Conservation (phyloP, 1,140 invertebrate species). For the Sminthurinus signatus region DNA sequence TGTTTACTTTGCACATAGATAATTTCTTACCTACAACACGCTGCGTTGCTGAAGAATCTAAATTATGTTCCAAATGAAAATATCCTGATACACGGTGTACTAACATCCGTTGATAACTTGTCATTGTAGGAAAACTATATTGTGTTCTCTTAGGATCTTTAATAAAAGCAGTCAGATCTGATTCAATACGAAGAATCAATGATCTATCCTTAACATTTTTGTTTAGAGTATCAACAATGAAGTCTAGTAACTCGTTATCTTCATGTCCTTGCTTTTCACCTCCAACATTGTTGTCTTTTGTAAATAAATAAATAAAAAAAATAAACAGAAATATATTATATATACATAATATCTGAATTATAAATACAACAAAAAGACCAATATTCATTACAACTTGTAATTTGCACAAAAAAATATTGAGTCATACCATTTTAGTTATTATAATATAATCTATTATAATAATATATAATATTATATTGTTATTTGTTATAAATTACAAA, state of each 20-base stretch:
- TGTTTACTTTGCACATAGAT: too few species aligned
- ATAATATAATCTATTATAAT: too few species aligned
- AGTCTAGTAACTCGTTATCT: slow-evolving; percentile 73
- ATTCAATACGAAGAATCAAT: slow-evolving; percentile 77
- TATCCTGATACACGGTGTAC: slow-evolving; percentile 87
- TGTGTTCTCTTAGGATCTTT: slow-evolving; percentile 60
- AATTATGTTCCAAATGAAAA: slow-evolving; percentile 89
- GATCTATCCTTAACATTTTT: slow-evolving; percentile 80
- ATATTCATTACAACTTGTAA: too few species aligned
- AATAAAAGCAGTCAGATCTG: slow-evolving; percentile 73
- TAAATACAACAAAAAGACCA: too few species aligned
- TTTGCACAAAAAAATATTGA: not conserved
- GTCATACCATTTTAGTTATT: too few species aligned
- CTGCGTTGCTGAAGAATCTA: slow-evolving; percentile 76
- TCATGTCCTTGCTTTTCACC: slow-evolving; percentile 47
- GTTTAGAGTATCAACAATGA: slow-evolving; percentile 84
- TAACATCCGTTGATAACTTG: slow-evolving; percentile 90
- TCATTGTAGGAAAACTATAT: slow-evolving; percentile 50
- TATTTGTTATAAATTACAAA: too few species aligned
- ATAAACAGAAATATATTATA: too few species aligned
- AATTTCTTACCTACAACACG: slow-evolving; percentile 77
- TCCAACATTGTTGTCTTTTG: slow-evolving; percentile 8
- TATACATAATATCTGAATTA: too few species aligned
- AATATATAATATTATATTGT: too few species aligned
- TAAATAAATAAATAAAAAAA: too few species aligned